Conservation (phyloP, 2,113 vertebrate species). For the western clawed frog (Xenopus tropicalis) region DNA sequence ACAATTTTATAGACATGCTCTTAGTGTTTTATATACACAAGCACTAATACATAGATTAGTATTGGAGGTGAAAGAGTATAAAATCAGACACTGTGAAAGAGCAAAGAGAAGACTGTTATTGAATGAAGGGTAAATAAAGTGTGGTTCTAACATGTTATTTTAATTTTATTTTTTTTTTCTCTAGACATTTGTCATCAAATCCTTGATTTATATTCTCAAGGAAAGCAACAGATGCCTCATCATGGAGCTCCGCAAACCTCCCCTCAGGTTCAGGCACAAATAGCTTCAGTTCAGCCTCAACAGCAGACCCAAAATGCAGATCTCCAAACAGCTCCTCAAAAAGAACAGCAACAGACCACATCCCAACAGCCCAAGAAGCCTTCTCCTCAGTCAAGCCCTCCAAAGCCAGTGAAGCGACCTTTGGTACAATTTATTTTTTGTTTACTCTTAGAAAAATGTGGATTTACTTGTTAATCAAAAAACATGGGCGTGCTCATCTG, state of each 20-base stretch:
- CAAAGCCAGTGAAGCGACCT: constrained; percentile 80
- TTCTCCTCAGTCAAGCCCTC: constrained; percentile 87
- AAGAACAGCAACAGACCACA: constrained; percentile 54
- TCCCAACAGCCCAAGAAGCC: constrained; percentile 74
- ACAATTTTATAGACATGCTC: too few species aligned
- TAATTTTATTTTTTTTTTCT: background rate
- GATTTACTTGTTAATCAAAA: too few species aligned
- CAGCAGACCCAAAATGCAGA: constrained; percentile 62
- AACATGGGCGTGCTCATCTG: too few species aligned
- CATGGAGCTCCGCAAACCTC: constrained; percentile 79
- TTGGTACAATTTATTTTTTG: constrained; percentile 69
- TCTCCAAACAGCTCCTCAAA: constrained; percentile 58
- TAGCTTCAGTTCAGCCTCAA: constrained; percentile 60
- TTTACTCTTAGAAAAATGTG: too few species aligned
- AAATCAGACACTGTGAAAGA: too few species aligned
- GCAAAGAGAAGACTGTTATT: too few species aligned
- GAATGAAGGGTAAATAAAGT: too few species aligned
- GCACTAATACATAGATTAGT: too few species aligned
- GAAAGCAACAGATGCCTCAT: constrained; percentile 95
- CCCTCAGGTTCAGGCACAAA: constrained; percentile 69
- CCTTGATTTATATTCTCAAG: constrained; percentile 95
- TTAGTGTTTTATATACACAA: too few species aligned
- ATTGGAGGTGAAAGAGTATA: too few species aligned
- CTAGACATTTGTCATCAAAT: constrained; percentile 98
- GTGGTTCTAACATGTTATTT: too few species aligned